Base-by-base conservation (phyloP, 2,888 invertebrate genomes). In the Euzetes globulus region DNA sequence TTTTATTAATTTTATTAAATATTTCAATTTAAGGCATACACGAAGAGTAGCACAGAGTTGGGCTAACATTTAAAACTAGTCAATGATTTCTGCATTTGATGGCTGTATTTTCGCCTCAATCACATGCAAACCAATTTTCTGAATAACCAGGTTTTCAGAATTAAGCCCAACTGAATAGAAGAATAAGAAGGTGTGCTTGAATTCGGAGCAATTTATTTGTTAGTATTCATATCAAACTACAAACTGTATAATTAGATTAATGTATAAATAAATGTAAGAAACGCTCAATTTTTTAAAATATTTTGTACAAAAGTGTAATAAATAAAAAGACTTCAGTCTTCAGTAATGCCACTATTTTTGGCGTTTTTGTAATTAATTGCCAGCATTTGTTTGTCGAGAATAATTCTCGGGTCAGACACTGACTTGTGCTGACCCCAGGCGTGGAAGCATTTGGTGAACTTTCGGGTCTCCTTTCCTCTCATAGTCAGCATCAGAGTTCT, bases 401-500 rank as follows among this genome's bases (percentile, higher is more conserved):
- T 7, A 29, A 58, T 47, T 33, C 77, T 22, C 3, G 77, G 77
- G 71, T 90, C 90, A 1, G 88, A 89, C 41, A 90, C 88, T 77
- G 87, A 86, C 84, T 94, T 94, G 83, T 94, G 92, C 78, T 88
- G 87, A 77, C 94, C 91, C 99, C 99, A 99, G 75, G 96, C 99
- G 82, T 99, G 99, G 87, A 99, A 99, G 84, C 99, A 98, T 85
- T 95, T 95, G 77, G 91, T 91, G 85, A 99, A 99, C 80, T 94
- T 87, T 80, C 88, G 88, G 17, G 95, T 93, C 85, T 99, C 99
- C 81, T 95, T 95, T 82, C 94, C 92, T 84, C 97, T 99, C 79
- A 97, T 87, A 0, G 97, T 94, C 47, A 97, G 87, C 84, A 95
- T 91, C 77, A 99, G 86, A 85, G 97, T 97, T 76, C 99, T 86